Evolutionary conservation across 2,797 vertebrate species (phyloP).

Genomic region (Epinephelus coioides): DNA sequence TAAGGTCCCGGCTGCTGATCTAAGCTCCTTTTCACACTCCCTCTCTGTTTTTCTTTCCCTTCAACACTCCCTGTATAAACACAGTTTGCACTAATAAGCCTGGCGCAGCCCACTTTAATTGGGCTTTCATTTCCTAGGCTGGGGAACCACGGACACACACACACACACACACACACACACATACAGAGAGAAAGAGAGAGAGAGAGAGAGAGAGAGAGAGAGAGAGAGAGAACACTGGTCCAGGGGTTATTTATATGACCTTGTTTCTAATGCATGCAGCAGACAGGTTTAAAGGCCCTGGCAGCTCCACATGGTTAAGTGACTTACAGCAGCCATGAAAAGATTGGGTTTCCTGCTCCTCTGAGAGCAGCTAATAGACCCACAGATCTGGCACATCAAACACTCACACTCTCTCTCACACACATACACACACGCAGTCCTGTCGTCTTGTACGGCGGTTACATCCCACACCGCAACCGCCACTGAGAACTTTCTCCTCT

Average conservation of each 20-base stretch:
- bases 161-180: constrained; percentile 16
- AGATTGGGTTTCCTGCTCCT: constrained; percentile 58
- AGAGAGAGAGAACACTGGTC: background rate
- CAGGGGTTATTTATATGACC: constrained; percentile 59
- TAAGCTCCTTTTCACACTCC: constrained; percentile 54
- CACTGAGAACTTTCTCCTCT: constrained; percentile 30
- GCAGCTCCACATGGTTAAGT: constrained; percentile 54
- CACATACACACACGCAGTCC: constrained; percentile 13
- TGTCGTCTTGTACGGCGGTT: constrained; percentile 29
- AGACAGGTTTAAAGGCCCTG: constrained; percentile 67
- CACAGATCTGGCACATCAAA: constrained; percentile 64
- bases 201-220: background rate
- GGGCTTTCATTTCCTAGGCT: constrained; percentile 68
- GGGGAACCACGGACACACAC: constrained; percentile 10
- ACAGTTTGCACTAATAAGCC: constrained; percentile 68
- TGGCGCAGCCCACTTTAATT: constrained; percentile 72
- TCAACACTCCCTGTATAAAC: constrained; percentile 67
- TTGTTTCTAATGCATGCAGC: constrained; percentile 59
- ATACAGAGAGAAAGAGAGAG: background rate
- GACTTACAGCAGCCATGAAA: constrained; percentile 62
- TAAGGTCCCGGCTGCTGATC: constrained; percentile 43
- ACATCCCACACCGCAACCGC: constrained; percentile 49
- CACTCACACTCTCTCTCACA: constrained; percentile 4
- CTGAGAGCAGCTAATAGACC: constrained; percentile 56
- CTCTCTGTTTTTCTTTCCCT: constrained; percentile 65